Conservation (phyloP, 2,113 vertebrate genomes). For the Epinephelus fuscoguttatus region DNA sequence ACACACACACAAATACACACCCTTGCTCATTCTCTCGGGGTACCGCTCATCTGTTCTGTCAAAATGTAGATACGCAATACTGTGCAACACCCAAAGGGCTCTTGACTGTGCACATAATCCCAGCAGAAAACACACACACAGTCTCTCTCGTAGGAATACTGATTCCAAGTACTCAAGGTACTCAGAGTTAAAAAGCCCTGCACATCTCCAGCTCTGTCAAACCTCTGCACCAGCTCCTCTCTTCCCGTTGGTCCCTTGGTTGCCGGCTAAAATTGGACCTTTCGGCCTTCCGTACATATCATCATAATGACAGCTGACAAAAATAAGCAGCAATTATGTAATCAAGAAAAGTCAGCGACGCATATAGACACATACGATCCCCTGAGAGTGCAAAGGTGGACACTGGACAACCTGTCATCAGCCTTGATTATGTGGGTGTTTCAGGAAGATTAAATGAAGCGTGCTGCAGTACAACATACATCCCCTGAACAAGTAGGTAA, state of each 20-base stretch:
- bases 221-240: slow-evolving; percentile 5
- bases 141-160: neutral
- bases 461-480: neutral
- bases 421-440: slow-evolving; percentile 17
- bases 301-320: slow-evolving; percentile 17
- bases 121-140: slow-evolving; percentile 33
- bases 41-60: slow-evolving; percentile 19
- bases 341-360: neutral
- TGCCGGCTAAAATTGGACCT: slow-evolving; percentile 9
- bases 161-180: neutral
- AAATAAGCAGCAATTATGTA: slow-evolving; percentile 6
- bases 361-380: neutral
- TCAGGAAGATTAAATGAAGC: slow-evolving; percentile 19
- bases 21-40: neutral
- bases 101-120: slow-evolving; percentile 35
- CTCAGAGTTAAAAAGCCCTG: slow-evolving; percentile 3
- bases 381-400: slow-evolving; percentile 5
- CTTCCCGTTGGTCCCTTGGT: neutral
- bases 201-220: neutral
- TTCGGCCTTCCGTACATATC: neutral
- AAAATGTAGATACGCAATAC: slow-evolving; percentile 58
- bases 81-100: slow-evolving; percentile 64
- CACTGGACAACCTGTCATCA: slow-evolving; percentile 5
- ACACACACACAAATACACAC: neutral
- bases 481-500: slow-evolving; percentile 17